These are phyloP conservation scores for Solen grandis DNA, from an alignment of 1,140 invertebrate species.

Conservation along the genomic window DNA sequence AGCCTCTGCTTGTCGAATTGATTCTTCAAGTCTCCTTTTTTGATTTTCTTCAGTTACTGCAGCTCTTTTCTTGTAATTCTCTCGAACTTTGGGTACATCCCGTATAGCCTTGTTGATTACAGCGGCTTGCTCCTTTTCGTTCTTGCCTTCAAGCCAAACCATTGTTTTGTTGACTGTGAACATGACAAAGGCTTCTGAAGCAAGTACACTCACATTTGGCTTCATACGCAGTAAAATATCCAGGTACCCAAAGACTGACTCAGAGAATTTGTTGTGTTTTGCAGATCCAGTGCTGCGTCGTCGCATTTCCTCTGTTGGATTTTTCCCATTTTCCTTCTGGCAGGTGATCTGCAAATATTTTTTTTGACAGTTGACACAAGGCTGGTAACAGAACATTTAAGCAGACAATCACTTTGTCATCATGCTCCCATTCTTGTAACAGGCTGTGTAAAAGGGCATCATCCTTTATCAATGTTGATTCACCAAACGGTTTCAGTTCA, in stretches of 20 bases:
- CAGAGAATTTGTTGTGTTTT: neutral
- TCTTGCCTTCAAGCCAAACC: neutral
- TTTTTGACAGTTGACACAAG: neutral
- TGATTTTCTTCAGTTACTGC: too few relatives aligned
- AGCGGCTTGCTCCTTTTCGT: neutral
- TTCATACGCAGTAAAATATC: neutral
- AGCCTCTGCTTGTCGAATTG: neutral
- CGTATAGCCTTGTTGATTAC: neutral
- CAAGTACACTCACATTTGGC: neutral
- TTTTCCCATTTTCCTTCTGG: conserved; percentile 8
- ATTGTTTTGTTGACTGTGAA: neutral
- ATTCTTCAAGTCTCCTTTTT: neutral
- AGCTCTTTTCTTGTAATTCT: neutral
- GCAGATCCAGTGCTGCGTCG: neutral
- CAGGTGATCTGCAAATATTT: conserved; percentile 28
- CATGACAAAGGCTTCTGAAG: neutral
- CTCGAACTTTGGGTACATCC: neutral
- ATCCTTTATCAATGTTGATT: conserved; percentile 1
- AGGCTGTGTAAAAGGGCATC: neutral
- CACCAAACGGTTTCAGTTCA: neutral
- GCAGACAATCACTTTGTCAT: conserved; percentile 16
- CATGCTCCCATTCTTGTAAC: neutral
- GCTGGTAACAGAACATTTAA: conserved; percentile 34
- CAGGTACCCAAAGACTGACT: neutral
- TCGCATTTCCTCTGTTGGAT: neutral